Percentiles rank a stretch among this genome's conserved stretches.
These are phyloP conservation scores for Drosophila nigricruria DNA, from an alignment of 2,888 invertebrate genomes.

Conservation along the genomic window DNA sequence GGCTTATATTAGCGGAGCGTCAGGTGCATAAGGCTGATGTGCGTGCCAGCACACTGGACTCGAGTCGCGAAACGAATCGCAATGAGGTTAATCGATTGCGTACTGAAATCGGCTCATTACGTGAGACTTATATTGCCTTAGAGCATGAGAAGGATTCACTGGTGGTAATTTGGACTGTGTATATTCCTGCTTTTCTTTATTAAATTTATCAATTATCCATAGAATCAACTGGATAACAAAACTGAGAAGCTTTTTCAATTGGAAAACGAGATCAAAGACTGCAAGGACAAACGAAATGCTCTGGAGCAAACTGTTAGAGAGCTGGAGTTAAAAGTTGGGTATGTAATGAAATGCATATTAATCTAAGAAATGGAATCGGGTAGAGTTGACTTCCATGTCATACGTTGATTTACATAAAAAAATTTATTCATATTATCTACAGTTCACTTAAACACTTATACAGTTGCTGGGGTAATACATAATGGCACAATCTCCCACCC, in stretches of 20 bases:
- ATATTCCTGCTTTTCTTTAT: not conserved
- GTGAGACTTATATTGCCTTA: slow-evolving; percentile 88
- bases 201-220: not conserved
- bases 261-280: slow-evolving; percentile 88
- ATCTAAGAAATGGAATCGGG: not conserved
- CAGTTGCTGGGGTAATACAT: slow-evolving; percentile 71
- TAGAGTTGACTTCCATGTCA: not conserved
- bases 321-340: slow-evolving; percentile 87
- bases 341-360: slow-evolving; percentile 17
- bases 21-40: slow-evolving; percentile 88
- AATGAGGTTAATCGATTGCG: slow-evolving; percentile 88
- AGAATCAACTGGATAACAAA: slow-evolving; percentile 90
- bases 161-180: slow-evolving; percentile 84
- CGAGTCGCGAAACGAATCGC: slow-evolving; percentile 87
- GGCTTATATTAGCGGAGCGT: slow-evolving; percentile 88
- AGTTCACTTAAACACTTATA: slow-evolving; percentile 56
- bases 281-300: slow-evolving; percentile 86
- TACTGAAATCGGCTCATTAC: slow-evolving; percentile 88
- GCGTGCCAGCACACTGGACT: slow-evolving; percentile 87
- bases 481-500: slow-evolving; percentile 70
- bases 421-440: slow-evolving; percentile 60
- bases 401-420: slow-evolving; percentile 17
- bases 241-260: slow-evolving; percentile 89
- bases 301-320: slow-evolving; percentile 87
- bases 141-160: slow-evolving; percentile 91